phyloP scores from a whole-genome alignment of 2,797 vertebrate genomes.

The Rhinoraja longicauda region DNA sequence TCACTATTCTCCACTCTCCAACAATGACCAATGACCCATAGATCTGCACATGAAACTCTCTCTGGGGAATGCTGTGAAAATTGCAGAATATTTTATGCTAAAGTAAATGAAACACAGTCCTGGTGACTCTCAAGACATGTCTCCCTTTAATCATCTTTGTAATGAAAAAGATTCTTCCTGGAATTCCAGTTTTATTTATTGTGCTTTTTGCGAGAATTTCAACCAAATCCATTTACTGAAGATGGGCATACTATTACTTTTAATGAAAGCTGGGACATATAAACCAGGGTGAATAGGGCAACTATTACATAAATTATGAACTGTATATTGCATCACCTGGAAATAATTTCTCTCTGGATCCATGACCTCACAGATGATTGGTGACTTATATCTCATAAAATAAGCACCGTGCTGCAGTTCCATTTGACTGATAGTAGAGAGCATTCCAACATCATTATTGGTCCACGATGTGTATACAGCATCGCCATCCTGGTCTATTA shows the following conservation, averaged over 20 bases:
- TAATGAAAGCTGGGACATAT: neutral
- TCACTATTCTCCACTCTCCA: no score
- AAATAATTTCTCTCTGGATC: conserved; percentile 76
- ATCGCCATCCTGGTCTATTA: conserved; percentile 66
- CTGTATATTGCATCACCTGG: conserved; percentile 60
- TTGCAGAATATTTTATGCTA: neutral
- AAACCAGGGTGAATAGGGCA: neutral
- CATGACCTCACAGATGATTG: conserved; percentile 64
- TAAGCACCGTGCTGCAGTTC: conserved; percentile 61
- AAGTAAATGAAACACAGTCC: neutral
- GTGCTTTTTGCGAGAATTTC: neutral
- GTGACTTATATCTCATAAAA: conserved; percentile 68
- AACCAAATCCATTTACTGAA: neutral
- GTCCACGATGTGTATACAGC: conserved; percentile 62
- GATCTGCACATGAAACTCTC: neutral
- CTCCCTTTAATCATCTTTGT: neutral
- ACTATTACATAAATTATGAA: neutral
- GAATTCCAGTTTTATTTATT: neutral
- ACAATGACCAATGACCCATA: neutral
- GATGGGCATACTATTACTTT: neutral
- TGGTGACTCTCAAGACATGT: neutral
- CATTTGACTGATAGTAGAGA: conserved; percentile 41
- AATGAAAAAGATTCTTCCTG: neutral
- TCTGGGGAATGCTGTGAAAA: neutral
- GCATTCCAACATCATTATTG: conserved; percentile 43